phyloP scores from a whole-genome alignment of 37 sponge, comb jelly and placozoan genomes.

The Tethya wilhelma region DNA sequence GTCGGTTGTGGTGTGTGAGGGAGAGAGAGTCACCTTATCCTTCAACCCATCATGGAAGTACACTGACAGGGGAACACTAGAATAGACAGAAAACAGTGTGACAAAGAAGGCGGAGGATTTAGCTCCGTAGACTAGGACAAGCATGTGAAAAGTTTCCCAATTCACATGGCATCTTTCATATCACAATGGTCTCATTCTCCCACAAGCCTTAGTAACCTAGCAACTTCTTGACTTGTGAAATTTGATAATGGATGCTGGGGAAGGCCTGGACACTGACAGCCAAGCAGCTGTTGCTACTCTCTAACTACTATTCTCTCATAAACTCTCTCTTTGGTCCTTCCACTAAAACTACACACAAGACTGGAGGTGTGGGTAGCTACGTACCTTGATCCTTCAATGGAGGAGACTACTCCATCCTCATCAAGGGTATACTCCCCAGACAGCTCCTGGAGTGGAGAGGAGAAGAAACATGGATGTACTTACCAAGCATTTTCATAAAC shows the following conservation, averaged over 20 bases:
- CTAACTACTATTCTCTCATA: too few relatives aligned
- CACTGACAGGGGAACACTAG: slow-evolving; percentile 14
- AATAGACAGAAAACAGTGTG: background rate
- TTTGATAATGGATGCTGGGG: too few relatives aligned
- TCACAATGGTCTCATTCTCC: background rate
- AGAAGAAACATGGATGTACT: background rate
- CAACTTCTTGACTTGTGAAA: too few relatives aligned
- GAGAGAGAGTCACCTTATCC: slow-evolving; percentile 20
- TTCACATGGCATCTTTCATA: too few relatives aligned
- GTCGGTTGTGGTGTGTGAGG: slow-evolving; percentile 34
- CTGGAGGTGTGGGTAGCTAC: too few relatives aligned
- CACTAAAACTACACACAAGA: too few relatives aligned
- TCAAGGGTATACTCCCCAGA: background rate
- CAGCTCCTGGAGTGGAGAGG: background rate
- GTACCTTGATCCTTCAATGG: background rate
- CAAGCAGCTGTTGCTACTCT: too few relatives aligned
- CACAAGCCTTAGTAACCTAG: too few relatives aligned
- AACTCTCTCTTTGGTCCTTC: too few relatives aligned
- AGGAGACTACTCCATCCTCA: background rate
- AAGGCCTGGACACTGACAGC: too few relatives aligned
- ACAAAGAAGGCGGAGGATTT: background rate
- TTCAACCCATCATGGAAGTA: slow-evolving; percentile 47
- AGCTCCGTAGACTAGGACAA: background rate
- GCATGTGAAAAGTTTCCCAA: background rate
- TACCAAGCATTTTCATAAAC: background rate